Conservation (phyloP, 2,888 invertebrate genomes). For the Perdita meconis region DNA sequence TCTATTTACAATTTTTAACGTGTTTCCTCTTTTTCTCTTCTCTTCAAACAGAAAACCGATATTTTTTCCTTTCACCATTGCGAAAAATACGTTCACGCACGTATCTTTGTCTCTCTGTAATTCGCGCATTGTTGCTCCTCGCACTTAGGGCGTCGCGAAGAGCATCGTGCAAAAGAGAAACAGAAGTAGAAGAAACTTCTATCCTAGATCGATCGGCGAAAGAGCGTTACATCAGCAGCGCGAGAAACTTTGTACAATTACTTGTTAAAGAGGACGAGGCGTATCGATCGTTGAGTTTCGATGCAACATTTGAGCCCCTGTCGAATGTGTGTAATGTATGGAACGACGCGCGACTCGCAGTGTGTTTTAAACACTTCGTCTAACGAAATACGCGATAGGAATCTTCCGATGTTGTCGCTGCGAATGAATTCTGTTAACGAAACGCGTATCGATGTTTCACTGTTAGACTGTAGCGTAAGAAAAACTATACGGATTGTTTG, state of each 20-base stretch:
- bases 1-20: slow-evolving; percentile 37
- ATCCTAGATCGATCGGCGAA: slow-evolving; percentile 44
- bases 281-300: slow-evolving; percentile 64
- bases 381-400: slow-evolving; percentile 46
- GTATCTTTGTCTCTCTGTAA: slow-evolving; percentile 50
- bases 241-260: slow-evolving; percentile 73
- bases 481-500: slow-evolving; percentile 15
- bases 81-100: slow-evolving; percentile 50
- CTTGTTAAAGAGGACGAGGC: slow-evolving; percentile 41
- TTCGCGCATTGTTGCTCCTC: slow-evolving; percentile 24
- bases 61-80: slow-evolving; percentile 28
- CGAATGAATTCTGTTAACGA: slow-evolving; percentile 51
- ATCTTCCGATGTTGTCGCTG: slow-evolving; percentile 22
- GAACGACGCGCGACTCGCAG: slow-evolving; percentile 67
- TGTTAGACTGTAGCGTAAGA: slow-evolving; percentile 32
- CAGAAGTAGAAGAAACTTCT: slow-evolving; percentile 40
- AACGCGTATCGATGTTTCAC: slow-evolving; percentile 31
- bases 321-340: slow-evolving; percentile 62
- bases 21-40: slow-evolving; percentile 5
- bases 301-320: slow-evolving; percentile 58
- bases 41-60: slow-evolving; percentile 20
- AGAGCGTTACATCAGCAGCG: slow-evolving; percentile 35
- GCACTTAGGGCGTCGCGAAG: slow-evolving; percentile 41
- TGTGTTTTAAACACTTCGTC: slow-evolving; percentile 75
- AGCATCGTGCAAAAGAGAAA: slow-evolving; percentile 50